Evolutionary conservation across 2,888 invertebrate genomes (phyloP).

Genomic region (Desoria tigrina): DNA sequence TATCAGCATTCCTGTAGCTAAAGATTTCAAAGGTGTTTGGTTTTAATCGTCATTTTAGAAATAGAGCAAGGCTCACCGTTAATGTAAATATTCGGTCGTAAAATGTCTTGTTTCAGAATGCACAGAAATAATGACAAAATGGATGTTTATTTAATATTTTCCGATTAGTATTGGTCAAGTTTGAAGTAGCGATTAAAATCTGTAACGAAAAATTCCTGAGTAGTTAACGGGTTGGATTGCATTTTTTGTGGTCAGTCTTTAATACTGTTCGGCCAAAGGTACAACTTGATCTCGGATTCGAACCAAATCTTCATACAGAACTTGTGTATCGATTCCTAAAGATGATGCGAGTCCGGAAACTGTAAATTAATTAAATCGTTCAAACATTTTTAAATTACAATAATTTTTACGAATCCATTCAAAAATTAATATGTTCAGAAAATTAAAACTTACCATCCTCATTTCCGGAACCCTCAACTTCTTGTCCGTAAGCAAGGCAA

Average conservation of each 20-base stretch:
- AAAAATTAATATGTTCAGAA: not conserved
- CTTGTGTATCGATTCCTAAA: slow-evolving; percentile 29
- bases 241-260: not conserved
- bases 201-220: too few species aligned
- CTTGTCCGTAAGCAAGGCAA: slow-evolving; percentile 1
- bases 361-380: not conserved
- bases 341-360: slow-evolving; percentile 26
- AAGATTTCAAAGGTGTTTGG: too few species aligned
- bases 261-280: slow-evolving; percentile 15
- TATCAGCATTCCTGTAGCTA: too few species aligned
- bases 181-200: too few species aligned
- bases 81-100: too few species aligned
- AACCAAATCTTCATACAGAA: slow-evolving; percentile 34
- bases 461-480: slow-evolving; percentile 1
- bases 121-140: too few species aligned
- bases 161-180: too few species aligned
- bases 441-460: not conserved
- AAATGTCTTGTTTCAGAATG: too few species aligned
- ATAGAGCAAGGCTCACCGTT: too few species aligned
- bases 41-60: too few species aligned
- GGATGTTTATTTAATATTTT: too few species aligned
- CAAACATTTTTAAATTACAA: not conserved
- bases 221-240: too few species aligned
- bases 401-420: not conserved
- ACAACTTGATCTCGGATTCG: slow-evolving; percentile 32